Base-by-base conservation (phyloP, 2,888 invertebrate genomes). In the Clusia tigrina region DNA sequence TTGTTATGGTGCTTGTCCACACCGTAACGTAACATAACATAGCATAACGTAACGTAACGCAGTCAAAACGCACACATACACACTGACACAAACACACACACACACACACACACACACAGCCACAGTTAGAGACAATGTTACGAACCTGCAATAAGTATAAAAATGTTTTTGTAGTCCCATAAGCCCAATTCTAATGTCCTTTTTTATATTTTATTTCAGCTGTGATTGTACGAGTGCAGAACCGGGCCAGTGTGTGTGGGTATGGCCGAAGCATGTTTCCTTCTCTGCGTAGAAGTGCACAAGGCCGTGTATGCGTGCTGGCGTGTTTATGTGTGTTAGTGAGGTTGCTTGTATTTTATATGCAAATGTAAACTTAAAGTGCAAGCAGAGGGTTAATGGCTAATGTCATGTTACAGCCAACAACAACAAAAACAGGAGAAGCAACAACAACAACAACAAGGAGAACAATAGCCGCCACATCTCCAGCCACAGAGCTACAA, bases 141-240 rank as follows among this genome's bases (percentile, higher is more conserved):
- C 22, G 48, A 18, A 48, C 20, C 42, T 67, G 77, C 71, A 75
- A 76, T 73, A 73, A 78, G 71, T 73, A 75, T 74, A 78, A 77
- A 78, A 77, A 54, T 62, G 62, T 60, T 68, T 60, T 71, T 79
- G 76, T 74, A 74, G 74, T 78, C 79, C 78, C 79, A 76, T 73
- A 79, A 78, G 78, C 73, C 72, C 76, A 74, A 79, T 78, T 77
- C 78, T 77, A 74, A 78, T 78, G 77, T 74, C 74, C 74, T 76
- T 76, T 79, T 79, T 78, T 78, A 77, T 78, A 78, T 76, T 78
- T 78, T 72, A 75, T 78, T 76, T 76, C 71, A 70, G 73, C 76
- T 73, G 75, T 78, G 76, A 74, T 74, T 79, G 70, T 67, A 17
- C 58, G 59, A 53, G 48, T 46, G 54, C 37, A 25, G n/a, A 10